phyloP scores from a whole-genome alignment of 1,140 invertebrate genomes.

The Ladona fulva region DNA sequence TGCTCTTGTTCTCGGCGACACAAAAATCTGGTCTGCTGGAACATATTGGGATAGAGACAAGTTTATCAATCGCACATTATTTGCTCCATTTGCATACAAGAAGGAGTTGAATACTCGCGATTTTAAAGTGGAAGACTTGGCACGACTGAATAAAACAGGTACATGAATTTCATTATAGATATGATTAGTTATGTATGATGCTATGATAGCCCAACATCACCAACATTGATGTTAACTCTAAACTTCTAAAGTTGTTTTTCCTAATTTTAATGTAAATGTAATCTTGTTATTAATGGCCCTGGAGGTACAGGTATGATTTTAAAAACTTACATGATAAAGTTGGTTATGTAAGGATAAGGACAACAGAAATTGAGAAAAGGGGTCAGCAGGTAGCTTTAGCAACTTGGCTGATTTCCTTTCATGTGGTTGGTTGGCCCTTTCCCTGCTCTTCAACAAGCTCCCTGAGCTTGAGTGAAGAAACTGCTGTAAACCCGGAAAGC shows the following conservation, averaged over 20 bases:
- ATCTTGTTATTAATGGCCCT: too few species aligned
- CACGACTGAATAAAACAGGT: conserved; percentile 66
- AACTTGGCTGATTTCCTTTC: too few species aligned
- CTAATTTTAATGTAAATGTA: conserved; percentile 6
- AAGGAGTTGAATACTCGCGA: conserved; percentile 70
- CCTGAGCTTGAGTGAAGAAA: too few species aligned
- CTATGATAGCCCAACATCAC: conserved; percentile 23
- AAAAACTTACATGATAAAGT: too few species aligned
- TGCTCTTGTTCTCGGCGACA: conserved; percentile 81
- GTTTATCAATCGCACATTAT: conserved; percentile 84
- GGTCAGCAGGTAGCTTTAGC: too few species aligned
- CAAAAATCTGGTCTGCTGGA: conserved; percentile 82
- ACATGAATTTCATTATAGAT: conserved; percentile 22
- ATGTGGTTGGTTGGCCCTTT: too few species aligned
- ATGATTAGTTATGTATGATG: conserved; percentile 10
- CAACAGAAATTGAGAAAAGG: too few species aligned
- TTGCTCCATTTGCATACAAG: conserved; percentile 92
- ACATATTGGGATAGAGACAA: conserved; percentile 94
- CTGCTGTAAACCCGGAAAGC: too few species aligned
- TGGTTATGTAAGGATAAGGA: too few species aligned
- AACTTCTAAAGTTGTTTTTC: neutral
- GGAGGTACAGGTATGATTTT: too few species aligned
- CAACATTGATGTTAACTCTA: conserved; percentile 16
- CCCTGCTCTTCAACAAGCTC: too few species aligned
- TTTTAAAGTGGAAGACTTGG: conserved; percentile 80